Percentiles rank a stretch among this genome's conserved stretches.
These are phyloP conservation scores for Clarias platycephalus DNA, from an alignment of 2,797 vertebrate genomes.

Conservation along the genomic window DNA sequence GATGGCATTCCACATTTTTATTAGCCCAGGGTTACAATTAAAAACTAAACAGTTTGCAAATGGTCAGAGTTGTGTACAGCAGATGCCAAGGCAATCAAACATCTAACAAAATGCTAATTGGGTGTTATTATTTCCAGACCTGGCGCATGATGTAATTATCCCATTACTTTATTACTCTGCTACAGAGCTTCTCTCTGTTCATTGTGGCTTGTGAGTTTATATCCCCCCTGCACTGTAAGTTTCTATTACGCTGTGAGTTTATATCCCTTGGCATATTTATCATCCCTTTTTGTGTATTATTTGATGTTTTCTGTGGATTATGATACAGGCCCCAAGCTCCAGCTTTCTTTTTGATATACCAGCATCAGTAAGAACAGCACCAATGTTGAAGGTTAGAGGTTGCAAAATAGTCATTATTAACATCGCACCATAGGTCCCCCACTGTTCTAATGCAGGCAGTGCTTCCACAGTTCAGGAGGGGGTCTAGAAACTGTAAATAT, in stretches of 20 bases:
- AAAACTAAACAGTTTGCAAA: constrained; percentile 41
- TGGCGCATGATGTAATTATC: constrained; percentile 64
- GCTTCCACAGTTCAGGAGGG: constrained; percentile 19
- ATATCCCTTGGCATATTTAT: constrained; percentile 68
- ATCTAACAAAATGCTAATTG: constrained; percentile 68
- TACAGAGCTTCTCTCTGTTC: constrained; percentile 12
- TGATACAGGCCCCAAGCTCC: constrained; percentile 55
- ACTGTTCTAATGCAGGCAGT: constrained; percentile 21
- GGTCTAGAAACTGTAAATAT: constrained; percentile 53
- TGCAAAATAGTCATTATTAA: constrained; percentile 65
- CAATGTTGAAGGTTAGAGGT: constrained; percentile 62
- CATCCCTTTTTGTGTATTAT: constrained; percentile 66
- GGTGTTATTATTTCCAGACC: constrained; percentile 64
- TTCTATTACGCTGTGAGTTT: constrained; percentile 46
- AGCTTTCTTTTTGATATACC: constrained; percentile 57
- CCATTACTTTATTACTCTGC: constrained; percentile 55
- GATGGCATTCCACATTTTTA: constrained; percentile 35
- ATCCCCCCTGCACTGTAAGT: constrained; percentile 62
- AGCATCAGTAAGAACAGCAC: constrained; percentile 58
- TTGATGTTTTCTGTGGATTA: constrained; percentile 66
- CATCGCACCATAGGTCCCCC: constrained; percentile 44
- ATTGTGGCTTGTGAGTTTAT: constrained; percentile 55
- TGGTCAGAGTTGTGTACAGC: constrained; percentile 37
- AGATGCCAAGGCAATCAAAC: constrained; percentile 60
- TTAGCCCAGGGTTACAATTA: constrained; percentile 36